Base-by-base conservation (phyloP, 2,113 vertebrate species). In the Bubo blakistoni region DNA sequence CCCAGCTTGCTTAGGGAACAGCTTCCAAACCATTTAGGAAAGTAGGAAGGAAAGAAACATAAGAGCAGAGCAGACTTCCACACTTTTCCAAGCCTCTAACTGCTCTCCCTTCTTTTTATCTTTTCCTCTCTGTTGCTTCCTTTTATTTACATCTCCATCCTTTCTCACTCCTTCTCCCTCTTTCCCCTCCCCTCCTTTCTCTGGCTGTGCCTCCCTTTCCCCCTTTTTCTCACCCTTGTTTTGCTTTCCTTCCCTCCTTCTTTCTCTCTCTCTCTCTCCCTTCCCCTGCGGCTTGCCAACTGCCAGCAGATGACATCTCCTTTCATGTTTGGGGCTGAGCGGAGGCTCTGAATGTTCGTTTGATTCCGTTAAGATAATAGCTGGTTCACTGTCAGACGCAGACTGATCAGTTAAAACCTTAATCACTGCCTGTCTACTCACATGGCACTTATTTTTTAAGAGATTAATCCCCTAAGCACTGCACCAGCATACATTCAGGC, bases 361-460 rank as follows among this genome's bases (percentile, higher is more conserved):
- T 99, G 99, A 99, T 99, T 99, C 99, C 98, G 98, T 99, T 99
- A 99, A 99, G 99, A 99, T 99, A 99, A 99, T 99, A 99, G 99
- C 99, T 99, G 98, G 99, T 99, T 99, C 99, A 98, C 99, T 99
- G 99, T 99, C 99, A 99, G 99, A 98, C 97, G 98, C 98, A 98
- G 99, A 99, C 99, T 99, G 99, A 99, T 99, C 99, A 99, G 99
- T 99, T 99, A 99, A 99, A 99, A 99, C 99, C 99, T 99, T 99
- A 99, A 99, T 99, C 99, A 99, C 99, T 98, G 99, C 99, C 99
- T 99, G 99, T 99, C 99, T 99, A 99, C 99, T 99, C 98, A 97
- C 98, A 99, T 99, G 98, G 99, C 99, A 99, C 98, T 98, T 98
- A 98, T 98, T 98, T 98, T 98, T 99, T 98, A 98, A 98, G 98